Conservation (phyloP, 2,797 vertebrate genomes). For the Tenualosa ilisha region DNA sequence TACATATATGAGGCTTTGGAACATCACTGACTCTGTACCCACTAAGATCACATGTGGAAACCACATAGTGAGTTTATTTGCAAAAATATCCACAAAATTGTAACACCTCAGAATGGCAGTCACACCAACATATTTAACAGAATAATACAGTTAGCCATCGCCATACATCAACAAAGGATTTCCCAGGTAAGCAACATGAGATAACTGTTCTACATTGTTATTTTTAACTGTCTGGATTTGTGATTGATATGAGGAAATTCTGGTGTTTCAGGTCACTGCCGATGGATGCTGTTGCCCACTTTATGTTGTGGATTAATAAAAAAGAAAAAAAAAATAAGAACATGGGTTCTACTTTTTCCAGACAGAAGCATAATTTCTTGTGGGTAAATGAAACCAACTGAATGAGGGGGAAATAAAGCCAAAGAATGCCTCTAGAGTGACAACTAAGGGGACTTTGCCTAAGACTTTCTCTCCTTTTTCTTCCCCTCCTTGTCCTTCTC, state of each 20-base stretch:
- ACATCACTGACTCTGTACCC: neutral
- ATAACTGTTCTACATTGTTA: neutral
- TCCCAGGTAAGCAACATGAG: neutral
- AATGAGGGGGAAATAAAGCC: neutral
- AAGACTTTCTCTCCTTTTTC: conserved; percentile 38
- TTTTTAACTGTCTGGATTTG: neutral
- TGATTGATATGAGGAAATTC: neutral
- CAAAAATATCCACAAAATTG: conserved; percentile 5
- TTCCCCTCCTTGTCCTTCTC: conserved; percentile 53
- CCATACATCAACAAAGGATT: neutral
- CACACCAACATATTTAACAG: neutral
- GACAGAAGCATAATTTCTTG: neutral
- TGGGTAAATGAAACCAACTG: neutral
- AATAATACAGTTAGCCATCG: neutral
- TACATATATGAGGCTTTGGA: neutral
- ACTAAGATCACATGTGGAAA: neutral
- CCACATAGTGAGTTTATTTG: neutral
- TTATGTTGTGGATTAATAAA: neutral
- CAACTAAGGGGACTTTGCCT: neutral
- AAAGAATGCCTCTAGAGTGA: neutral
- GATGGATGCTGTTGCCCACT: neutral
- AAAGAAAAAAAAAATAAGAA: neutral
- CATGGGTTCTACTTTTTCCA: neutral
- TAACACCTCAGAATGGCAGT: conserved; percentile 13
- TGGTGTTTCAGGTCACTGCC: neutral